Conservation (phyloP, 1,140 invertebrate genomes). For the Diploscapter pachys region DNA sequence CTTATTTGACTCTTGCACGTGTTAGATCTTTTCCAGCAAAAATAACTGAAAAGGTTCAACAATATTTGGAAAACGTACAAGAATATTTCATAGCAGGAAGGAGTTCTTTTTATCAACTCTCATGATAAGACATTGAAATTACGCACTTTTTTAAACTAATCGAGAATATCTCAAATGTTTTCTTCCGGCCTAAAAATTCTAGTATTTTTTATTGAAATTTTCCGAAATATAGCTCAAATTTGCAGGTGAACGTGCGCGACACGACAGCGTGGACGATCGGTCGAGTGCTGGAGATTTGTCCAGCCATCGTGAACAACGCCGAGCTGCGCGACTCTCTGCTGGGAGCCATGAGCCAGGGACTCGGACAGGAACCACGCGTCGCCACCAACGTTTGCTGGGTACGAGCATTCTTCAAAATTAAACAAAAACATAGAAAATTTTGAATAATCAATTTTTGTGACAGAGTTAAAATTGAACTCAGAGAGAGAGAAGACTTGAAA, state of each 20-base stretch:
- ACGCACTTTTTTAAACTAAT: too few species aligned
- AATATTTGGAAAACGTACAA: too few species aligned
- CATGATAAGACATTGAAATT: too few species aligned
- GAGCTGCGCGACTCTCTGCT: constrained; percentile 69
- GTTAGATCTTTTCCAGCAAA: too few species aligned
- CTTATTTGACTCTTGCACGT: too few species aligned
- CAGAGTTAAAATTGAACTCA: too few species aligned
- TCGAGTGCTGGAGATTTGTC: constrained; percentile 91
- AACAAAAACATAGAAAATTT: background rate
- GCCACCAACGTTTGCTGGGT: constrained; percentile 98
- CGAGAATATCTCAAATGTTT: too few species aligned
- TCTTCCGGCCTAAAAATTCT: background rate
- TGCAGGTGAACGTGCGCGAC: constrained; percentile 78
- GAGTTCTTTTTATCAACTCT: too few species aligned
- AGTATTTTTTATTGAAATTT: constrained; percentile 4
- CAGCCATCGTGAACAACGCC: constrained; percentile 81
- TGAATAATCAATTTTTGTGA: background rate
- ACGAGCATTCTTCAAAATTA: constrained; percentile 22
- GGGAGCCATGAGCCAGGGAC: constrained; percentile 80
- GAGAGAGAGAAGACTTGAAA: too few species aligned
- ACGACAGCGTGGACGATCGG: constrained; percentile 97
- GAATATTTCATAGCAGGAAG: too few species aligned
- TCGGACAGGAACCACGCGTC: constrained; percentile 84
- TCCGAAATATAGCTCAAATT: constrained; percentile 16
- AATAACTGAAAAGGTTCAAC: too few species aligned